phyloP scores from a whole-genome alignment of 2,113 vertebrate genomes.

The Oenanthe melanoleuca region DNA sequence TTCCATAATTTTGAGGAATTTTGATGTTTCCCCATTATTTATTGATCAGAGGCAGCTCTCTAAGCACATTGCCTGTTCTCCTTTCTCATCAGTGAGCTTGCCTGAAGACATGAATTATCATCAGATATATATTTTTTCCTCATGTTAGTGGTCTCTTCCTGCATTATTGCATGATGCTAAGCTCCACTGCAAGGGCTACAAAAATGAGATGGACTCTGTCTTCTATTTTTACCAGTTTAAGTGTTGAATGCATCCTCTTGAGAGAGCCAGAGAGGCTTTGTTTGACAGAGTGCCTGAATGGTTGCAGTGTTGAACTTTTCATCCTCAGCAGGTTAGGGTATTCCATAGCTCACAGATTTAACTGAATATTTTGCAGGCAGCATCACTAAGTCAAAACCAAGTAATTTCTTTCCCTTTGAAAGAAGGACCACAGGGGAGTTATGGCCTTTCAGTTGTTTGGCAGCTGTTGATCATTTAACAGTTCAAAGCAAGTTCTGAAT shows the following conservation, averaged over 20 bases:
- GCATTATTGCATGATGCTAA: background rate
- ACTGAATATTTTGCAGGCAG: background rate
- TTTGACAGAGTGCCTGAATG: background rate
- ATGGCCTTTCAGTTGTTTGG: background rate
- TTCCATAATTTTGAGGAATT: background rate
- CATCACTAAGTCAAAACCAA: background rate
- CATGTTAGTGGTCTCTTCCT: background rate
- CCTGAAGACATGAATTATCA: background rate
- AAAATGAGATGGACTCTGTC: background rate
- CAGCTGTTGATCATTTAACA: constrained; percentile 34
- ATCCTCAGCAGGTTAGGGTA: background rate
- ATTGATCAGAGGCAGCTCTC: background rate
- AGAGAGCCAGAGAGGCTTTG: background rate
- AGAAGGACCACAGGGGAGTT: background rate
- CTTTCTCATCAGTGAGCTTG: background rate
- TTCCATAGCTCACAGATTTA: background rate
- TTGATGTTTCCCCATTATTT: background rate
- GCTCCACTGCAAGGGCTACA: background rate
- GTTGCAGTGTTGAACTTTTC: background rate
- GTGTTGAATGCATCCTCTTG: background rate
- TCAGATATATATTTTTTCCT: background rate
- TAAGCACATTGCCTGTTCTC: background rate
- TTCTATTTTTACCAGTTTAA: background rate
- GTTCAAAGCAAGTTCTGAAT: constrained; percentile 24
- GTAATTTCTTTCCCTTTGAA: background rate